phyloP scores from a whole-genome alignment of 1,140 invertebrate species.

The Meloidogyne floridensis region DNA sequence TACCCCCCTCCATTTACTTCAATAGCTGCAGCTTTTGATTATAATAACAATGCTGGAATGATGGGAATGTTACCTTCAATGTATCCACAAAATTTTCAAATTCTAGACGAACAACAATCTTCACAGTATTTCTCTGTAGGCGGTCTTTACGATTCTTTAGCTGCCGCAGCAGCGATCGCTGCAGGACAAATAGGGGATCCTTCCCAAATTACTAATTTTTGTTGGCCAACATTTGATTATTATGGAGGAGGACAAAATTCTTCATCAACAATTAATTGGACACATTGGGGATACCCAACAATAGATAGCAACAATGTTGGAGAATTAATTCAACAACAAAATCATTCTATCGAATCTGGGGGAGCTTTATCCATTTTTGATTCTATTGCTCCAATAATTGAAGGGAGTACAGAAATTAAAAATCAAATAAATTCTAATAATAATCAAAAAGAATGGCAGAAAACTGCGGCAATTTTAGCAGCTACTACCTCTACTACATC shows the following conservation, averaged over 20 bases:
- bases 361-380: not conserved
- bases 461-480: not conserved
- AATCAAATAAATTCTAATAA: not conserved
- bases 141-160: not conserved
- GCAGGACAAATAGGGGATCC: not conserved
- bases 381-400: not conserved
- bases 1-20: not conserved
- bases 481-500: not conserved
- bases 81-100: not conserved
- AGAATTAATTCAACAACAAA: not conserved
- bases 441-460: not conserved
- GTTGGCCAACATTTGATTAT: slow-evolving; percentile 6
- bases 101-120: not conserved
- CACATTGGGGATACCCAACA: not conserved
- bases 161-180: not conserved
- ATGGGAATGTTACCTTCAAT: not conserved
- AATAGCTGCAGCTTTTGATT: not conserved
- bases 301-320: not conserved
- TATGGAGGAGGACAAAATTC: not conserved
- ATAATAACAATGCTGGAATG: not conserved
- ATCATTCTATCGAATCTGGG: not conserved
- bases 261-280: not conserved
- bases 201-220: not conserved
- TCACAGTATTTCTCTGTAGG: not conserved
- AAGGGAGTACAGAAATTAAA: not conserved